Evolutionary conservation across 2,888 invertebrate species (phyloP).

Genomic region (Chrysolina haemoptera): DNA sequence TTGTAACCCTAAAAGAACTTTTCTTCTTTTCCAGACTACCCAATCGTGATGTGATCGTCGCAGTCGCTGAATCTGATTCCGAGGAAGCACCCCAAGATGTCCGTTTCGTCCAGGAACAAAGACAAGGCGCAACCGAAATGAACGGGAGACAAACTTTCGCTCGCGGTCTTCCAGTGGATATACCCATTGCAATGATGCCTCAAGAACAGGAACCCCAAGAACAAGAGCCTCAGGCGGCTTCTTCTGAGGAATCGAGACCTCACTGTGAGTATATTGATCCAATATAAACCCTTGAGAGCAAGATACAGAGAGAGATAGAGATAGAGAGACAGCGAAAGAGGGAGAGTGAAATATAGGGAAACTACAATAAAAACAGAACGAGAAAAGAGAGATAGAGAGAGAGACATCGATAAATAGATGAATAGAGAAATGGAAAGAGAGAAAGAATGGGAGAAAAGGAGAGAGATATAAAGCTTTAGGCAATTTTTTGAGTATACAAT

Average conservation of each 20-base stretch:
- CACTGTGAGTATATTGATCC: constrained; percentile 78
- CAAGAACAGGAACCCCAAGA: constrained; percentile 67
- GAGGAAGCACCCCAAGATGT: constrained; percentile 53
- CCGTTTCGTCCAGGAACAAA: constrained; percentile 64
- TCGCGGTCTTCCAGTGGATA: constrained; percentile 66
- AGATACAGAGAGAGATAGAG: too few species aligned
- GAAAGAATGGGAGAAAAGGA: too few species aligned
- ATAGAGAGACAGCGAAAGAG: too few species aligned
- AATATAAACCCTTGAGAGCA: not conserved
- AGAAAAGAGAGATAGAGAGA: too few species aligned
- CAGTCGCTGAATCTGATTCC: constrained; percentile 61
- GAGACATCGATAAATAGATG: too few species aligned
- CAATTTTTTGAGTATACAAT: too few species aligned
- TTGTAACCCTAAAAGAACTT: too few species aligned
- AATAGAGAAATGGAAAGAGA: too few species aligned
- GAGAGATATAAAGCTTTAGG: too few species aligned
- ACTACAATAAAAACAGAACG: too few species aligned
- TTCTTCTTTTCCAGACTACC: constrained; percentile 61
- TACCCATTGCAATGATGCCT: constrained; percentile 68
- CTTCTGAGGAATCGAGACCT: constrained; percentile 77
- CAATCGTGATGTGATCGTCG: constrained; percentile 67
- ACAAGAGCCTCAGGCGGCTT: constrained; percentile 61
- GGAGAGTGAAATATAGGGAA: too few species aligned
- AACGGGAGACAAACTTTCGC: constrained; percentile 67
- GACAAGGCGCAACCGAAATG: constrained; percentile 65